Percentiles rank a stretch among this genome's conserved stretches.
Evolutionary conservation across 2,113 vertebrate genomes (phyloP).

Genomic region (Galemys pyrenaicus): DNA sequence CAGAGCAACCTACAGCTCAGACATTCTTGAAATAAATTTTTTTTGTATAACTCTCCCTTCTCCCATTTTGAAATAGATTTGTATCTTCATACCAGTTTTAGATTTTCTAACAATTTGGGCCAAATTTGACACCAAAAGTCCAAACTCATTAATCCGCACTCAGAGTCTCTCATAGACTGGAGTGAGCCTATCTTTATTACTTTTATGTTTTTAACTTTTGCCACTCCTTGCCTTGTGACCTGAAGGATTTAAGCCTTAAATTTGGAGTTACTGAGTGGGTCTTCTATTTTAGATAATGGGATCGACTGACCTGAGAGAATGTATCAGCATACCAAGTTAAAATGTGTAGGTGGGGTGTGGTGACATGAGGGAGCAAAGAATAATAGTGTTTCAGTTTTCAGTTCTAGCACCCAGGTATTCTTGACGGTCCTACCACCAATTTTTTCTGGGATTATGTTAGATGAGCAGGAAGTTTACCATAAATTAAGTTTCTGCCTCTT

Average conservation of each 20-base stretch:
- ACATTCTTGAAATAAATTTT: slow-evolving; percentile 18
- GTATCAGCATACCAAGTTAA: neutral
- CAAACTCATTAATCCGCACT: neutral
- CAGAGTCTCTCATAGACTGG: neutral
- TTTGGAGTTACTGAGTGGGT: neutral
- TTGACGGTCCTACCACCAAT: neutral
- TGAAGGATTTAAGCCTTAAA: slow-evolving; percentile 1
- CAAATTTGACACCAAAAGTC: neutral
- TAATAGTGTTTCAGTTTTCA: neutral
- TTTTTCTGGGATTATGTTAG: neutral
- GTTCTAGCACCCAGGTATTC: neutral
- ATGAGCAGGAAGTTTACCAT: neutral
- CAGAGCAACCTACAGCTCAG: neutral
- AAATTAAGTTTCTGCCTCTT: neutral
- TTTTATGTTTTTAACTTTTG: neutral
- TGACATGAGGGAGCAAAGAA: neutral
- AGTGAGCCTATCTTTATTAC: neutral
- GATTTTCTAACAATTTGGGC: neutral
- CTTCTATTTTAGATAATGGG: slow-evolving; percentile 44
- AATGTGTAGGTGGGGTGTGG: neutral
- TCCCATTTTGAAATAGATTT: too few relatives aligned
- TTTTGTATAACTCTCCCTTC: too few relatives aligned
- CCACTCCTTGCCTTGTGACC: neutral
- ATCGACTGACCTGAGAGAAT: neutral
- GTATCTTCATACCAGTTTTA: neutral